Conservation (phyloP, 2,113 vertebrate species). For the Boulengerochromis microlepis region DNA sequence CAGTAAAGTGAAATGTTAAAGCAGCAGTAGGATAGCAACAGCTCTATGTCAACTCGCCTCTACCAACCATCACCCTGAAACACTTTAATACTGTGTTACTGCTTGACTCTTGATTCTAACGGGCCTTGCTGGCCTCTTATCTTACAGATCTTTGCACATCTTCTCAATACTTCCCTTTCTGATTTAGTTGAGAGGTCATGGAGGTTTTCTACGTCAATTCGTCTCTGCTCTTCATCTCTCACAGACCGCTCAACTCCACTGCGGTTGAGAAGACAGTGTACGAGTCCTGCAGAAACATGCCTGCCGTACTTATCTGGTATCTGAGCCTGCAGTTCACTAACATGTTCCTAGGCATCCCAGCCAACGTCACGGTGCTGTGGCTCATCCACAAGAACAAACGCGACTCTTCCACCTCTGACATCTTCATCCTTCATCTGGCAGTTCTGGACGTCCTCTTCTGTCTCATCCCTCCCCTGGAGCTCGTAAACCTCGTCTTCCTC, state of each 20-base stretch:
- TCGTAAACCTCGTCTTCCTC: constrained; percentile 59
- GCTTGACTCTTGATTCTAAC: neutral
- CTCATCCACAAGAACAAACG: constrained; percentile 63
- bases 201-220: constrained; percentile 33
- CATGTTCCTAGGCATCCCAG: constrained; percentile 73
- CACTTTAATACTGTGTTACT: neutral
- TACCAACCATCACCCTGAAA: neutral
- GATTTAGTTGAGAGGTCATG: neutral
- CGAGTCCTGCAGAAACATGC: constrained; percentile 50
- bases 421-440: constrained; percentile 69
- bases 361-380: constrained; percentile 72
- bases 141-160: neutral
- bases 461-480: constrained; percentile 65
- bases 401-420: constrained; percentile 70
- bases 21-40: neutral
- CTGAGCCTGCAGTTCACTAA: constrained; percentile 69
- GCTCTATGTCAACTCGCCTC: neutral
- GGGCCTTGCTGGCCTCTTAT: neutral
- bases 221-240: constrained; percentile 32
- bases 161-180: neutral
- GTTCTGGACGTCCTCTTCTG: constrained; percentile 67
- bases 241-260: constrained; percentile 35
- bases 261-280: constrained; percentile 19
- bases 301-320: constrained; percentile 61
- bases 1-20: neutral